Conservation (phyloP, 1,140 invertebrate genomes). For the Leptinotarsa defecta region DNA sequence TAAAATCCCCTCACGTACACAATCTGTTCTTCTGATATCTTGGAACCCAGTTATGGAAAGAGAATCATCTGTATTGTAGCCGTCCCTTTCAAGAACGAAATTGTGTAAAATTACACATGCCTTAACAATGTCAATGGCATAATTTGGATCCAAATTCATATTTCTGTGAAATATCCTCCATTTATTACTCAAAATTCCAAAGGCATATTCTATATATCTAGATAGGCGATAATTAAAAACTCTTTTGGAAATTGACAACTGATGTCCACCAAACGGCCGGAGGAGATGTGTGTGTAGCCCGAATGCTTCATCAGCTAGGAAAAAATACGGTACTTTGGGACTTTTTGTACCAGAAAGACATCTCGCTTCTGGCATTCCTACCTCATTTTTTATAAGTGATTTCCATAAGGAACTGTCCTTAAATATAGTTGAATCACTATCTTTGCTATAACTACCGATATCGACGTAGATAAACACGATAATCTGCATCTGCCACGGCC, state of each 20-base stretch:
- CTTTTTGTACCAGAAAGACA: slow-evolving; percentile 4
- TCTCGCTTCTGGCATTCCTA: slow-evolving; percentile 9
- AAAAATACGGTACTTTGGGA: slow-evolving; percentile 38
- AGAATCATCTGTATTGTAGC: slow-evolving; percentile 14
- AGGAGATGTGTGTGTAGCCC: slow-evolving; percentile 47
- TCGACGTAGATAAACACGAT: slow-evolving; percentile 53
- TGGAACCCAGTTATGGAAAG: neutral
- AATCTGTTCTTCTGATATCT: neutral
- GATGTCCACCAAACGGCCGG: slow-evolving; percentile 51
- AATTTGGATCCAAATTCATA: slow-evolving; percentile 30
- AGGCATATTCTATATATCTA: slow-evolving; percentile 55
- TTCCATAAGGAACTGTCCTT: slow-evolving; percentile 39
- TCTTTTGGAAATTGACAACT: slow-evolving; percentile 43
- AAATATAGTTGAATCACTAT: slow-evolving; percentile 48
- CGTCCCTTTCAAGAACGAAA: slow-evolving; percentile 19
- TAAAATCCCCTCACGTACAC: neutral
- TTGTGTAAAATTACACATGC: slow-evolving; percentile 30
- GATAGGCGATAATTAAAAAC: slow-evolving; percentile 58
- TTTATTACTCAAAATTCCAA: slow-evolving; percentile 47
- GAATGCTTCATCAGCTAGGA: slow-evolving; percentile 53
- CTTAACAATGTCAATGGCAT: slow-evolving; percentile 31
- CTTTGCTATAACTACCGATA: slow-evolving; percentile 55
- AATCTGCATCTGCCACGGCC: slow-evolving; percentile 54
- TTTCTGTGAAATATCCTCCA: slow-evolving; percentile 48
- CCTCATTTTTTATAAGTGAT: slow-evolving; percentile 30